A percentile compares a stretch with the other conserved stretches of the same genome.
These are phyloP conservation scores for Lophotis ruficrista DNA, from an alignment of 2,113 vertebrate species.

Conservation along the genomic window DNA sequence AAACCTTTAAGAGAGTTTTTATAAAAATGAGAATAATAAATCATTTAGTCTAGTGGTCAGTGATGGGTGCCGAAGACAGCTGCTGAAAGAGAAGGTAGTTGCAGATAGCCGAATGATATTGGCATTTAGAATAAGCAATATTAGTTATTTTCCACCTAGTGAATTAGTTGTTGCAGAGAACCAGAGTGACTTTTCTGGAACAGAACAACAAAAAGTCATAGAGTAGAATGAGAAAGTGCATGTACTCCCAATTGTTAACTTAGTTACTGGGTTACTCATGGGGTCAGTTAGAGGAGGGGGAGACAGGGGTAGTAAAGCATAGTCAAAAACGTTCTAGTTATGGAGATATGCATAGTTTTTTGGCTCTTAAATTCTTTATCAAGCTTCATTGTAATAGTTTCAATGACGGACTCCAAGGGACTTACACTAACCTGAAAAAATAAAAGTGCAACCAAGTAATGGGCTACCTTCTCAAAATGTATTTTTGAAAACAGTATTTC, in stretches of 20 bases:
- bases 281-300: neutral
- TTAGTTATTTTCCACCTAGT: conserved; percentile 21
- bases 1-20: neutral
- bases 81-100: neutral
- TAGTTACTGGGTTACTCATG: neutral
- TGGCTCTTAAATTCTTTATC: neutral
- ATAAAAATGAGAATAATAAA: neutral
- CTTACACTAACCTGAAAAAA: neutral
- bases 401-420: neutral
- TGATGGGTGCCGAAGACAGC: neutral
- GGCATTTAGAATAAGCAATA: neutral
- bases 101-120: neutral
- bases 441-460: neutral
- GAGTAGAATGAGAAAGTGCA: neutral
- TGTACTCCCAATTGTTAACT: neutral
- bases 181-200: conserved; percentile 42
- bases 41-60: neutral
- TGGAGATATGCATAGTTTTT: neutral
- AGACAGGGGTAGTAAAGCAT: neutral
- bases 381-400: neutral
- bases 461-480: neutral
- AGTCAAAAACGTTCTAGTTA: neutral
- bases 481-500: neutral
- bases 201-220: conserved; percentile 5
- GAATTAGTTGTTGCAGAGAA: conserved; percentile 29